Conservation (phyloP, 2,888 invertebrate species). For the Sphaerophoria rueppellii region DNA sequence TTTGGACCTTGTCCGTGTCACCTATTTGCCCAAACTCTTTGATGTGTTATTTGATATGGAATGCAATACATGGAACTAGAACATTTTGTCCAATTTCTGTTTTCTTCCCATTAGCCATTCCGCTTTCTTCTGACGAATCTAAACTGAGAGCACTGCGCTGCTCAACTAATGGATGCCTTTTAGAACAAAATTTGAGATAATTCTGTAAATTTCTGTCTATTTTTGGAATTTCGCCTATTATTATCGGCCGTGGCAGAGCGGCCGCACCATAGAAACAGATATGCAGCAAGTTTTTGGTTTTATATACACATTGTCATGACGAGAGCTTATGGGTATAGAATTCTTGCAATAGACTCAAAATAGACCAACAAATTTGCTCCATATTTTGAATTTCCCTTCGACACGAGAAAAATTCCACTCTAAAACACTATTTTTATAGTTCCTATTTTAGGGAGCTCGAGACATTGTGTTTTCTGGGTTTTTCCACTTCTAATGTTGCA, state of each 20-base stretch:
- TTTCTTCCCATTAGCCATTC: constrained; percentile 27
- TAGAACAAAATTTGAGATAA: constrained; percentile 34
- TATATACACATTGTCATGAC: constrained; percentile 48
- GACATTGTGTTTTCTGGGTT: background rate
- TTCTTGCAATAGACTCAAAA: constrained; percentile 50
- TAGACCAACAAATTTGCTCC: constrained; percentile 60
- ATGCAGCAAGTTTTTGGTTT: constrained; percentile 51
- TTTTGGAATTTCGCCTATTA: constrained; percentile 70
- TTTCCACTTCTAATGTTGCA: background rate
- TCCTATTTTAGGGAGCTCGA: constrained; percentile 30
- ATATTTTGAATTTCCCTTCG: constrained; percentile 63
- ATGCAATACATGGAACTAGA: constrained; percentile 44
- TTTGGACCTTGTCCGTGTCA: too few relatives aligned
- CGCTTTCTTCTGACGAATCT: constrained; percentile 30
- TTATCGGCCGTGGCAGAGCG: constrained; percentile 55
- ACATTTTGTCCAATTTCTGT: constrained; percentile 46
- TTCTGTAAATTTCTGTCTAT: constrained; percentile 64
- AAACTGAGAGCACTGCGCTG: constrained; percentile 32
- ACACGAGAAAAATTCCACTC: constrained; percentile 32
- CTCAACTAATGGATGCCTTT: constrained; percentile 16
- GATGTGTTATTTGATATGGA: background rate
- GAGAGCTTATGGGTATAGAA: constrained; percentile 61
- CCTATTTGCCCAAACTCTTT: too few relatives aligned
- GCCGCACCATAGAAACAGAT: constrained; percentile 60
- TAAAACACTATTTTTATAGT: constrained; percentile 55